Percentiles rank a stretch among this genome's conserved stretches.
Evolutionary conservation across 2,113 vertebrate species (phyloP).

Genomic region (Polypterus senegalus): DNA sequence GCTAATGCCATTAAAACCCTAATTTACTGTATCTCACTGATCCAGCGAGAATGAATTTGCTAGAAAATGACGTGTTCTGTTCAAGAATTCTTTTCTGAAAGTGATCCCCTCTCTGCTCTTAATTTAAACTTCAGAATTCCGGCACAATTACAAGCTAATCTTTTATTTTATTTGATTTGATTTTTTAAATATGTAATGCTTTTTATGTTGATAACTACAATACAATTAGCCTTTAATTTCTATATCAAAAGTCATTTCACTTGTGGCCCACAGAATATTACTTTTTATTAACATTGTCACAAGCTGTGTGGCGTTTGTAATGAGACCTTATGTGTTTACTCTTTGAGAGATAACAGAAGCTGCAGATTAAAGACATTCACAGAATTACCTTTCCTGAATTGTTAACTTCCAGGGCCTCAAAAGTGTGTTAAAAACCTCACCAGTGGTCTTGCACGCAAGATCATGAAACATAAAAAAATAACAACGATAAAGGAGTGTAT

Average conservation of each 20-base stretch:
- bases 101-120: background rate
- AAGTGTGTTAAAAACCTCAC: no score
- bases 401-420: no score
- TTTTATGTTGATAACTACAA: background rate
- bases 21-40: conserved; percentile 5
- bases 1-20: conserved; percentile 5
- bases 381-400: no score
- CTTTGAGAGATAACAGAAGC: no score
- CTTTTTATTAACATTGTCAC: no score
- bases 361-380: no score
- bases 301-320: no score
- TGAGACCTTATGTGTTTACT: no score
- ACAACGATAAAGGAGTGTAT: no score
- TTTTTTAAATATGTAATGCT: background rate
- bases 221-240: background rate
- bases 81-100: background rate
- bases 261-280: background rate
- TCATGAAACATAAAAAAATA: no score
- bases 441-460: no score
- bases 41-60: conserved; percentile 7
- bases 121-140: background rate
- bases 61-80: background rate
- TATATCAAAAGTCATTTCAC: background rate
- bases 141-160: background rate
- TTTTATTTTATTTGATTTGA: no score